These are phyloP conservation scores for Chionis minor DNA, from an alignment of 2,113 vertebrate genomes.

Conservation along the genomic window DNA sequence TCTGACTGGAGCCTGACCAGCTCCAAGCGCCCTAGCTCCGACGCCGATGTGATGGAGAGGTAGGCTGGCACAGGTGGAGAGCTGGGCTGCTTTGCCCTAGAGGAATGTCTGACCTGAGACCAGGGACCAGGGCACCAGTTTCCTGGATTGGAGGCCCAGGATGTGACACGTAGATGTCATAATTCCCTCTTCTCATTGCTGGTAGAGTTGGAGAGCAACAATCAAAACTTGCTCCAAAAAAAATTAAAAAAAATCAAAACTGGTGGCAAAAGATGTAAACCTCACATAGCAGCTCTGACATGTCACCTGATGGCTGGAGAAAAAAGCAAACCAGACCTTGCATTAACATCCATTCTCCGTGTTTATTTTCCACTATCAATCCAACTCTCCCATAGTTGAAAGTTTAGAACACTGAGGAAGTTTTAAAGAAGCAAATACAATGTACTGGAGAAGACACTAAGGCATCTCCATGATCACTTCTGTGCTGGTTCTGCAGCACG, in stretches of 20 bases:
- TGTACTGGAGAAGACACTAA: neutral
- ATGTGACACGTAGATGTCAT: neutral
- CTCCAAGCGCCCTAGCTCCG: neutral
- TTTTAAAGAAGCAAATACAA: neutral
- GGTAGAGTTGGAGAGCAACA: neutral
- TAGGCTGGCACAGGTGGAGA: neutral
- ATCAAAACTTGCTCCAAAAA: neutral
- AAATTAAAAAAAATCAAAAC: neutral
- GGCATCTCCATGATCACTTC: neutral
- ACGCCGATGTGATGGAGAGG: fast-evolving
- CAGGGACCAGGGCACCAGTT: neutral
- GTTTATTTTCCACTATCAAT: neutral
- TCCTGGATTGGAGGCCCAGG: neutral
- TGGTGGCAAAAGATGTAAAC: neutral
- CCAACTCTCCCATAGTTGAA: neutral
- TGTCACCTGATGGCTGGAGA: neutral
- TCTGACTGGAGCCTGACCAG: neutral
- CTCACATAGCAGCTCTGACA: neutral
- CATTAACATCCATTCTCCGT: neutral
- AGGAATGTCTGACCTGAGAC: neutral
- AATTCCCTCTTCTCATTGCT: neutral
- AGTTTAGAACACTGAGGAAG: neutral
- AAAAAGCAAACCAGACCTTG: neutral
- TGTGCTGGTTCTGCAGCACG: neutral
- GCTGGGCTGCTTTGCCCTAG: neutral